Percentiles rank a stretch among this genome's conserved stretches.
Evolutionary conservation across 2,113 vertebrate genomes (phyloP).

Genomic region (human): GRCh38 chr4:188407501-188408000

Average conservation of each 20-base stretch:
- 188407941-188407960: background rate
- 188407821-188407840: background rate
- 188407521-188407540: background rate
- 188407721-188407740: background rate
- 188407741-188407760: background rate
- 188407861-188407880: background rate
- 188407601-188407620: background rate
- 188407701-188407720: accelerated
- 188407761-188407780: background rate
- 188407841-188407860: background rate
- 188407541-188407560: background rate
- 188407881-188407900: background rate
- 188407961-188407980: background rate
- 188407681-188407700: background rate
- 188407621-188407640: background rate
- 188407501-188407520: background rate
- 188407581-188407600: background rate
- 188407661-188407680: background rate
- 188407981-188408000: background rate
- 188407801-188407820: background rate
- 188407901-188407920: background rate
- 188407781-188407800: background rate
- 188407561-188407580: background rate
- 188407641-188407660: slow-evolving; percentile 41
- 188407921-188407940: background rate